Conservation (phyloP, 2,797 vertebrate genomes). For the Schizopygopsis pylzovi region DNA sequence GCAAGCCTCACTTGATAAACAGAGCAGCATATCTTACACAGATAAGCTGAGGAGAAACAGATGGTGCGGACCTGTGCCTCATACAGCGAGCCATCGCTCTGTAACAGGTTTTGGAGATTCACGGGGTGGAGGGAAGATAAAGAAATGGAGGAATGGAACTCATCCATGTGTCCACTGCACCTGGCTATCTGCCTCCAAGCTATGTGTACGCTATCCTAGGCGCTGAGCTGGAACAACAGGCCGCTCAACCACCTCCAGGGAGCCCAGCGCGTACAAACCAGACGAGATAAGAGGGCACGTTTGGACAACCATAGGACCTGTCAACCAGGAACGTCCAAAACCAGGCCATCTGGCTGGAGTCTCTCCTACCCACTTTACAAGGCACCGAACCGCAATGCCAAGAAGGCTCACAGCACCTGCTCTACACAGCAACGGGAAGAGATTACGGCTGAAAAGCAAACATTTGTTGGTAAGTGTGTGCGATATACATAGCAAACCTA, state of each 20-base stretch:
- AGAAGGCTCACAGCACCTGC: constrained; percentile 64
- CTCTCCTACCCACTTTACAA: constrained; percentile 70
- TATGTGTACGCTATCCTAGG: constrained; percentile 68
- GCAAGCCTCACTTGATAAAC: constrained; percentile 41
- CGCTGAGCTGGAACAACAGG: constrained; percentile 66
- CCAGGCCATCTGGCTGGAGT: constrained; percentile 73
- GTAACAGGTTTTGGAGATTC: constrained; percentile 51
- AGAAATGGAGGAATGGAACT: constrained; percentile 62
- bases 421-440: constrained; percentile 61
- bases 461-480: constrained; percentile 46
- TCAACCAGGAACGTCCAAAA: constrained; percentile 70
- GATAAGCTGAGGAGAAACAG: constrained; percentile 54
- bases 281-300: constrained; percentile 71
- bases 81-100: constrained; percentile 35
- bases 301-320: constrained; percentile 62
- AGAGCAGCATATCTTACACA: constrained; percentile 44
- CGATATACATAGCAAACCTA: constrained; percentile 21
- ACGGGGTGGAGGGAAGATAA: constrained; percentile 55
- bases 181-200: constrained; percentile 68
- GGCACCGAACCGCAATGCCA: constrained; percentile 69
- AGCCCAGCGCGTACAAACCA: constrained; percentile 49
- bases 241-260: constrained; percentile 32
- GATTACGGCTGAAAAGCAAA: constrained; percentile 52
- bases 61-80: constrained; percentile 48
- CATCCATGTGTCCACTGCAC: constrained; percentile 66